Percentiles rank a stretch among this genome's conserved stretches.
These are phyloP conservation scores for Rhimphoctona megacephalus DNA, from an alignment of 2,888 invertebrate species.

Conservation along the genomic window DNA sequence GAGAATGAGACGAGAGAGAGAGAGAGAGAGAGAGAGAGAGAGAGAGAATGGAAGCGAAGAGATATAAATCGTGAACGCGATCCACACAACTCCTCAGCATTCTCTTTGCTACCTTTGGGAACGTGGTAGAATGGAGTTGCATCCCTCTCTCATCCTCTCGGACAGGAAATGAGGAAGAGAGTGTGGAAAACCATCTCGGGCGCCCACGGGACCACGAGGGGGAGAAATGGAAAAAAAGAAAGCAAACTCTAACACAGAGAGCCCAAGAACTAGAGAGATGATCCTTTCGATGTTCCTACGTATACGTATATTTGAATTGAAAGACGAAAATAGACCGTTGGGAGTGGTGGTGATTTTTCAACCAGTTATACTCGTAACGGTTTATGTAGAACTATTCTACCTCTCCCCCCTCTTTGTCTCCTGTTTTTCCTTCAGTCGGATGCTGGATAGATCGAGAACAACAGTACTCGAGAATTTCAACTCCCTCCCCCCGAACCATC, in stretches of 20 bases:
- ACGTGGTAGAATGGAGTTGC: conserved; percentile 53
- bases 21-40: conserved; percentile 14
- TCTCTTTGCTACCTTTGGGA: conserved; percentile 50
- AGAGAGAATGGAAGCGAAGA: conserved; percentile 24
- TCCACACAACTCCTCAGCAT: conserved; percentile 47
- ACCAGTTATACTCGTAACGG: conserved; percentile 45
- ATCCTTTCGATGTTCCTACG: background rate
- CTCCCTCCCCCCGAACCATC: background rate
- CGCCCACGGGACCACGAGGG: conserved; percentile 36
- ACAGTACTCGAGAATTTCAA: conserved; percentile 17
- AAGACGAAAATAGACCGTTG: conserved; percentile 50
- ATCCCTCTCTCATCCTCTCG: conserved; percentile 43
- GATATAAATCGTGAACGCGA: conserved; percentile 60
- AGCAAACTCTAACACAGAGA: conserved; percentile 6
- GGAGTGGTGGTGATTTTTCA: conserved; percentile 51
- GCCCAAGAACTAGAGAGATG: conserved; percentile 1
- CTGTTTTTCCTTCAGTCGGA: conserved; percentile 6
- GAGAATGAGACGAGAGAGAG: conserved; percentile 32
- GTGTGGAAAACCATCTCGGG: conserved; percentile 44
- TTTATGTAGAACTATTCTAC: background rate
- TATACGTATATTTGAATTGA: conserved; percentile 37
- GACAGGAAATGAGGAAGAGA: conserved; percentile 22
- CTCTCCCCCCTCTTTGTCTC: background rate
- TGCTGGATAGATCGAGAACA: conserved; percentile 12
- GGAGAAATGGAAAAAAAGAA: conserved; percentile 19